A percentile compares a stretch with the other conserved stretches of the same genome.
phyloP scores from a whole-genome alignment of 2,797 vertebrate genomes.

The Knipowitschia caucasica region DNA sequence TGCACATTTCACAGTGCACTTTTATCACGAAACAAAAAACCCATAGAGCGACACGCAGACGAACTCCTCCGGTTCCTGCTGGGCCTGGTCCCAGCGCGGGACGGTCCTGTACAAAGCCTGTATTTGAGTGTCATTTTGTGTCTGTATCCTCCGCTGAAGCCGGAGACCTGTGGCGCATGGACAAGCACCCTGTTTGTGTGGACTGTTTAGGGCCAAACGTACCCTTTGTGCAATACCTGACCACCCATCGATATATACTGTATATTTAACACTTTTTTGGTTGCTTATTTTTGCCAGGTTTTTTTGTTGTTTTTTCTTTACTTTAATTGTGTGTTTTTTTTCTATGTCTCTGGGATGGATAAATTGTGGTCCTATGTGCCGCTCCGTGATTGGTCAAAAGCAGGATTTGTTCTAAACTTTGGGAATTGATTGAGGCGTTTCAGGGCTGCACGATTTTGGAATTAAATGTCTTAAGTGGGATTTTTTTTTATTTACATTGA shows the following conservation, averaged over 20 bases:
- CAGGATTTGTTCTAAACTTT: not conserved
- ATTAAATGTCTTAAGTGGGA: too few relatives aligned
- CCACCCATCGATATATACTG: slow-evolving; percentile 48
- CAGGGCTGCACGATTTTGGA: not conserved
- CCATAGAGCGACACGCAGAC: slow-evolving; percentile 6
- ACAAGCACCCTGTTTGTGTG: slow-evolving; percentile 65
- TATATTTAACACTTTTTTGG: slow-evolving; percentile 40
- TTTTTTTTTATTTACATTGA: too few relatives aligned
- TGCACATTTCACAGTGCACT: slow-evolving; percentile 21
- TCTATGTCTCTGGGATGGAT: slow-evolving; percentile 6
- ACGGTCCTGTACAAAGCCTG: slow-evolving; percentile 35
- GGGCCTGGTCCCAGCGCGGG: not conserved
- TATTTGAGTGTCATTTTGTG: slow-evolving; percentile 70
- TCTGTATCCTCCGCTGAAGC: slow-evolving; percentile 66
- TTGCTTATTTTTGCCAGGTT: slow-evolving; percentile 36
- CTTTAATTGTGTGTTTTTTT: slow-evolving; percentile 6
- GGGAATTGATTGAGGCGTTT: not conserved
- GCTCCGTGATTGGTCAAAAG: not conserved
- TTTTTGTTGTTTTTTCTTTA: slow-evolving; percentile 32
- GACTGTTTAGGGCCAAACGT: slow-evolving; percentile 67
- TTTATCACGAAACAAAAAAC: slow-evolving; percentile 13
- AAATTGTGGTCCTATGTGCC: slow-evolving; percentile 1
- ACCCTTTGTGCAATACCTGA: slow-evolving; percentile 73
- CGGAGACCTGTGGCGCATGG: slow-evolving; percentile 68
- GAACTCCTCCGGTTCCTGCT: slow-evolving; percentile 44